A percentile compares a stretch with the other conserved stretches of the same genome.
Conservation (phyloP, 2,888 invertebrate species). For the Sthenelais limicola region DNA sequence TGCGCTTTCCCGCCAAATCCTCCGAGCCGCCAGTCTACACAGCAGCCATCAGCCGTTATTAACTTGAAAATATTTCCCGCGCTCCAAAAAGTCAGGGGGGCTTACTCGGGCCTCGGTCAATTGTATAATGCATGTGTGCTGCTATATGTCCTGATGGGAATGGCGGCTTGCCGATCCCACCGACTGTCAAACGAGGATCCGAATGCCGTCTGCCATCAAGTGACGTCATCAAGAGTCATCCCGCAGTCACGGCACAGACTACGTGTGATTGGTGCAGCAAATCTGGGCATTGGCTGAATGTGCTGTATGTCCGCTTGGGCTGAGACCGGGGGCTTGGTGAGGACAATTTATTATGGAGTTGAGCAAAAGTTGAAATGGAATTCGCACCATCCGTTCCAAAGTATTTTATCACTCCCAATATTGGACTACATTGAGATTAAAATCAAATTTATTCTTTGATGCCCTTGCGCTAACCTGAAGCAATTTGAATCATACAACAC, state of each 20-base stretch:
- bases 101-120: conserved; percentile 15
- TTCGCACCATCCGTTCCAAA: too few species aligned
- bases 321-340: too few species aligned
- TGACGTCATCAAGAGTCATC: conserved; percentile 36
- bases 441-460: too few species aligned
- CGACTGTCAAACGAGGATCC: conserved; percentile 13
- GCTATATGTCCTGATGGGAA: conserved; percentile 28
- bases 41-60: conserved; percentile 26
- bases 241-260: conserved; percentile 1
- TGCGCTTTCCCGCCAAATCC: conserved; percentile 31
- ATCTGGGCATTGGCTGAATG: too few species aligned
- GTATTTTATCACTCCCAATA: too few species aligned
- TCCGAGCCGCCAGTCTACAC: not conserved
- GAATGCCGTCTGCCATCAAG: conserved; percentile 35
- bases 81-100: conserved; percentile 24
- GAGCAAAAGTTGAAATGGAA: too few species aligned
- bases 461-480: too few species aligned
- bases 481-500: too few species aligned
- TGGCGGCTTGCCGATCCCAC: not conserved
- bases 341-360: too few species aligned
- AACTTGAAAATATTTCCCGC: conserved; percentile 38
- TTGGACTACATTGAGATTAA: too few species aligned
- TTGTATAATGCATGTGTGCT: conserved; percentile 38
- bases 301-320: too few species aligned
- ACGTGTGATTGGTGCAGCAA: conserved; percentile 5